Base-by-base conservation (phyloP, 2,888 invertebrate genomes). In the Tuta absoluta region DNA sequence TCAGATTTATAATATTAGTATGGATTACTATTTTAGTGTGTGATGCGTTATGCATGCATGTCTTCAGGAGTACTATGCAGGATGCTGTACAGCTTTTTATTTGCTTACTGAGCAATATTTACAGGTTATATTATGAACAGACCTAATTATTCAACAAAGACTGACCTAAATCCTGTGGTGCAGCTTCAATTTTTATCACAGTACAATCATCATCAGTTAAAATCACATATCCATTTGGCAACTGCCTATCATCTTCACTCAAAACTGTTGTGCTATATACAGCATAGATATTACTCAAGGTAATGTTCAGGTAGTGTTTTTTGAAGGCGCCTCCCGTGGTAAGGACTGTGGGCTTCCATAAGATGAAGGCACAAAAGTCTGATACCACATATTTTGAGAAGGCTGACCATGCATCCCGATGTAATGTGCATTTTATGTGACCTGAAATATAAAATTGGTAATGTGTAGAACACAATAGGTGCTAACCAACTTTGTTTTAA, bases 241-340 rank as follows among this genome's bases (percentile, higher is more conserved):
- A 67, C 12, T 71, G 66, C 64, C 74, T 80, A 23, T 76, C 78
- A 23, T 74, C 68, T 38, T 80, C 78, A 65, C 80, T 77, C 7
- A 86, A 59, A 12, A 86, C 72, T 37, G 81, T 75, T 45, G 86
- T 85, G 71, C 90, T 90, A 66, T 89, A 91, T 68, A 91, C 75
- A 17, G 88, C 87, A 63, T 79, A 73, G 65, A 91, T 87, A 74
- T 91, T 91, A 71, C 84, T 84, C 33, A 90, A 65, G 45, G 91
- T 91, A 67, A 91, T 90, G 69, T 89, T 91, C 14, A 91, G 74
- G 69, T 91, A 91, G 69, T 91, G 88, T 67, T 89, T 91, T 59
- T 91, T 91, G 63, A 84, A 87, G 10, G 89, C 83, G 69, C 86
- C 79, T 0, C 91, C 91, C 1, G 89, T 91, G 28, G 89, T 91